Percentiles rank a stretch among this genome's conserved stretches.
Evolutionary conservation across 1,140 invertebrate genomes (phyloP).

Genomic region (Metaphire vulgaris): DNA sequence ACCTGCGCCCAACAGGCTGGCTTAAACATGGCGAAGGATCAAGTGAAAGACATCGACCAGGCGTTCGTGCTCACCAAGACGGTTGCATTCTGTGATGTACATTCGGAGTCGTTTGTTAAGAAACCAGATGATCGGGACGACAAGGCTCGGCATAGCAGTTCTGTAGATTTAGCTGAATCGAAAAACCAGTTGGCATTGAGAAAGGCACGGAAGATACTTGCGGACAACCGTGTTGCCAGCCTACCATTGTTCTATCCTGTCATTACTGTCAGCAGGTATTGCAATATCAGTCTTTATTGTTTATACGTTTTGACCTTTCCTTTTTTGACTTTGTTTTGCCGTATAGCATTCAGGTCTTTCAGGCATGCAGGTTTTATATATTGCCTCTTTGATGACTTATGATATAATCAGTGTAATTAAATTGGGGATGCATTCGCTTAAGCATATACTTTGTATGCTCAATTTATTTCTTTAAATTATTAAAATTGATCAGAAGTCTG

Average conservation of each 20-base stretch:
- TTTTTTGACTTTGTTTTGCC: no score
- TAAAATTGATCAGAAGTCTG: no score
- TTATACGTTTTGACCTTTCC: no score
- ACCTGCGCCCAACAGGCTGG: slow-evolving; percentile 96
- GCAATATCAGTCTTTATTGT: no score
- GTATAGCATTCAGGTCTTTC: no score
- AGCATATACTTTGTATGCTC: no score
- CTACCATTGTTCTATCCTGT: neutral
- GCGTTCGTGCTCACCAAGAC: slow-evolving; percentile 73
- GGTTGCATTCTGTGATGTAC: slow-evolving; percentile 33
- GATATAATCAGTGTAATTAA: no score
- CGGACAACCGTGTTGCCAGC: neutral
- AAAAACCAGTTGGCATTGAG: neutral
- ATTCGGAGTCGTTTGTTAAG: slow-evolving; percentile 26
- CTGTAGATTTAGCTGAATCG: neutral
- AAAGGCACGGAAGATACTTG: neutral
- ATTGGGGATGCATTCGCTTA: no score
- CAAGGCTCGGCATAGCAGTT: neutral
- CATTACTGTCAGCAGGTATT: neutral
- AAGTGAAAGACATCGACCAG: slow-evolving; percentile 65
- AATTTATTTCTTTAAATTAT: no score
- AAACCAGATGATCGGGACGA: neutral
- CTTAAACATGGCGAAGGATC: slow-evolving; percentile 1
- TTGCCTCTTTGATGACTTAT: no score
- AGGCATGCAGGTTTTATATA: no score